Percentiles rank a stretch among this genome's conserved stretches.
Evolutionary conservation across 2,797 vertebrate genomes (phyloP).

Genomic region (Rallus crepitans): DNA sequence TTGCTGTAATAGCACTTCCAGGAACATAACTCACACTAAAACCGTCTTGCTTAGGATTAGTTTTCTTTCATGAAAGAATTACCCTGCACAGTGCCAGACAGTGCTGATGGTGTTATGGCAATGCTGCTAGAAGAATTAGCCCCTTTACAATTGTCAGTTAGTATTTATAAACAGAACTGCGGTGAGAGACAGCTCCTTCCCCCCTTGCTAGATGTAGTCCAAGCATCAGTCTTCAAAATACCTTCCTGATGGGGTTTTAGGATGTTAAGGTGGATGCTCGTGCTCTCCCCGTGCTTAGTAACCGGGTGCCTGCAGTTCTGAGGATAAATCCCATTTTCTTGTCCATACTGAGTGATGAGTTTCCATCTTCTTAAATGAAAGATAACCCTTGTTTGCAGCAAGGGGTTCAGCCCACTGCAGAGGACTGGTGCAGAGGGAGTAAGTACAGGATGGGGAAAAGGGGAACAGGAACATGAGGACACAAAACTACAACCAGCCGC

Average conservation of each 20-base stretch:
- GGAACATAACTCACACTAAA: conserved; percentile 46
- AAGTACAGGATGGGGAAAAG: background rate
- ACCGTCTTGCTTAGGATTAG: conserved; percentile 15
- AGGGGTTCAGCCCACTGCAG: background rate
- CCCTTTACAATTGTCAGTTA: conserved; percentile 17
- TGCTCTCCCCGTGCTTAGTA: background rate
- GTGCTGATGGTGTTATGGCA: conserved; percentile 25
- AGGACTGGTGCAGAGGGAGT: background rate
- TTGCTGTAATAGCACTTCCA: conserved; percentile 57
- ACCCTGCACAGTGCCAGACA: conserved; percentile 36
- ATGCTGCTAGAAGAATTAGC: conserved; percentile 29
- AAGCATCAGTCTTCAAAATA: background rate
- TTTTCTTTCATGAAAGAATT: conserved; percentile 30
- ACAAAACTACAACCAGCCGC: background rate
- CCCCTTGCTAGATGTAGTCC: background rate
- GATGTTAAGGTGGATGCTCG: background rate
- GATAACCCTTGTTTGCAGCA: background rate
- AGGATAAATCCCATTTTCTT: background rate
- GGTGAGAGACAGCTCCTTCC: background rate
- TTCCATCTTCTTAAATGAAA: background rate
- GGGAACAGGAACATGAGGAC: background rate
- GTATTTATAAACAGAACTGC: background rate
- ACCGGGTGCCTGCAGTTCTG: background rate
- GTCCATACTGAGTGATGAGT: background rate
- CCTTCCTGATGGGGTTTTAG: background rate